These are phyloP conservation scores for Peromyscus maniculatus DNA, from an alignment of 2,113 vertebrate species.

Conservation along the genomic window DNA sequence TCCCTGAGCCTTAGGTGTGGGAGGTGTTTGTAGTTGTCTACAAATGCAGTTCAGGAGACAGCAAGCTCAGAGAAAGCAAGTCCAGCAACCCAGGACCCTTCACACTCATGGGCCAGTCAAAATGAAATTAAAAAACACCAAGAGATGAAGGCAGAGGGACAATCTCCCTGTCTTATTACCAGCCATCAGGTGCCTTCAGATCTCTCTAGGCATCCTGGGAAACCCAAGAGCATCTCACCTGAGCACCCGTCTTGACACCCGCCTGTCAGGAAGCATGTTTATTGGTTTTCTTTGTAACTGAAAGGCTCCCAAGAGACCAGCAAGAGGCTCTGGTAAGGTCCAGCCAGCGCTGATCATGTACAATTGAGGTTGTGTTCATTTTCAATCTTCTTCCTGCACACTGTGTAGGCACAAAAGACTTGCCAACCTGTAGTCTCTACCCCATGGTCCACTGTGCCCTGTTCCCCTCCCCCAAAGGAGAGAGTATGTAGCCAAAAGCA, in stretches of 20 bases:
- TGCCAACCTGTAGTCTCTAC: not conserved
- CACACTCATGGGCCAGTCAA: not conserved
- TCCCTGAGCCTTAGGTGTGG: no score
- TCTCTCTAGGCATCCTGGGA: conserved; percentile 17
- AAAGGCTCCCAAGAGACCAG: not conserved
- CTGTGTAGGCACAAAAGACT: no score
- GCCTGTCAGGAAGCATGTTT: not conserved
- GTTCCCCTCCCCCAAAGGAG: not conserved
- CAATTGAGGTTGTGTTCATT: accelerated
- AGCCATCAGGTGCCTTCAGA: not conserved
- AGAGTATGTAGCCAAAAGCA: not conserved
- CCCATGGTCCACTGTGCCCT: accelerated
- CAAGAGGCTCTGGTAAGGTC: not conserved
- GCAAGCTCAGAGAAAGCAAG: not conserved
- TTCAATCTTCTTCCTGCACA: not conserved
- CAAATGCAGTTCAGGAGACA: not conserved
- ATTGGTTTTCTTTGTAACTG: not conserved
- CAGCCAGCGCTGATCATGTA: accelerated
- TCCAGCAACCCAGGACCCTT: not conserved
- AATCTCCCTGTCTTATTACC: not conserved
- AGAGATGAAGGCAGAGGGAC: not conserved
- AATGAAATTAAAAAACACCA: not conserved
- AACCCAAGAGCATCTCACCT: not conserved
- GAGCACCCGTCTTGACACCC: not conserved
- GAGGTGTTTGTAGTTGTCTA: not conserved